phyloP scores from a whole-genome alignment of 2,888 invertebrate genomes.

The Coecobrya sp. region DNA sequence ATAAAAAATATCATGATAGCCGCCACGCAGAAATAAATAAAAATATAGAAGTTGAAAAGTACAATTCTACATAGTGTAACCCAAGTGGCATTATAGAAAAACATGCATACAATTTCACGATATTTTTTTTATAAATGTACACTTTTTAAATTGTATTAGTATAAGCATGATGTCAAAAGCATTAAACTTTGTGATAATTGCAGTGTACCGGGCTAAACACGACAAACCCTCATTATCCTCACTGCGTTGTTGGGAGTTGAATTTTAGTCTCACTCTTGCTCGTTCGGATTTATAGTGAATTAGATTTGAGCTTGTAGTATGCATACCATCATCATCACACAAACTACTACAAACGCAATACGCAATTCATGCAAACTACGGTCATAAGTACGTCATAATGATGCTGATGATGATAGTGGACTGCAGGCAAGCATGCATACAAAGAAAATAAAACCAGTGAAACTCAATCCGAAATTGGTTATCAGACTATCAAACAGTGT shows the following conservation, averaged over 20 bases:
- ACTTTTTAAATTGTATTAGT: background rate
- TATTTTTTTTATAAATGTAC: background rate
- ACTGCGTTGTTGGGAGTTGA: background rate
- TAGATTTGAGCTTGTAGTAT: background rate
- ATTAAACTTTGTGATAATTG: conserved; percentile 69
- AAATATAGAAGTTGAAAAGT: conserved; percentile 31
- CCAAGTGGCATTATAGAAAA: background rate
- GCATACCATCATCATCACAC: background rate
- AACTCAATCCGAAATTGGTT: conserved; percentile 17
- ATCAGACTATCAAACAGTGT: conserved; percentile 8
- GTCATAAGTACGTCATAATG: background rate
- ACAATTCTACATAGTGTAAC: background rate
- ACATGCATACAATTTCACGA: background rate
- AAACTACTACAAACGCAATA: too few species aligned
- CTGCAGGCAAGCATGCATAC: background rate
- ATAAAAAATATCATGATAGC: conserved; percentile 43
- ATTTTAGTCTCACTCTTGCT: background rate
- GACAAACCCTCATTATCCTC: conserved; percentile 84
- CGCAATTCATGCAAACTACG: background rate
- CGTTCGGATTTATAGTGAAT: too few species aligned
- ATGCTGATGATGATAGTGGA: background rate
- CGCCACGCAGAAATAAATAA: background rate
- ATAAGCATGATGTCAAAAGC: conserved; percentile 28
- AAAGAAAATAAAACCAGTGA: background rate
- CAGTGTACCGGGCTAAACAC: conserved; percentile 71